Evolutionary conservation across 35 echinoderm and acorn worm species (phyloP), one percentile per base, ranked within the genome.

Genomic region (Lytechinus pictus): DNA sequence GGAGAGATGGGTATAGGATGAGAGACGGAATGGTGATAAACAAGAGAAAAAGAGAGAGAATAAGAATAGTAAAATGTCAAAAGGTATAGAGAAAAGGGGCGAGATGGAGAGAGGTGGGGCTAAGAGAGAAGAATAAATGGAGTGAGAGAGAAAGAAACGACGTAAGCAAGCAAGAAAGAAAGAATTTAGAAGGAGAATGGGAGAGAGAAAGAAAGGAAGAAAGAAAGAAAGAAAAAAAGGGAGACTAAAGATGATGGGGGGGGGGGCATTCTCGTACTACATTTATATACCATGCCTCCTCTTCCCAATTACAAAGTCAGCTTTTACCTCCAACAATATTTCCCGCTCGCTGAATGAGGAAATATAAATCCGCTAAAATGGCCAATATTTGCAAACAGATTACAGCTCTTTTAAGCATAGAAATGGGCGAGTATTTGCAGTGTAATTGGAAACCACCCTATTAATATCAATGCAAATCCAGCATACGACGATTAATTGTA

Each of bases 301-400:
- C 28, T 12, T 28, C 27, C 52, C 88, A 90, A 52, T 90, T 54
- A 90, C 88, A 54, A 90, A 44, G 88, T 79, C 21, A 90, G 28
- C 33, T 52, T 90, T 52, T 90, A 27, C 88, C 9, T 90, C 88
- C 88, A 33, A 52, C 16, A 90, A 24, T 51, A 9, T 10, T 88
- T 8, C 88, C 52, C 88, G 11, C n/a, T 44, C 88, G 9, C 11
- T 90, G 88, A 90, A 90, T 52, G 29, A 52, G 52, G 33, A 44
- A 44, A 44, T 1, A 44, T 44, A 58, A 90, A 90, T 90, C 88
- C 88, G 29, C 88, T 54, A 54, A 90, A 90, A 90, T 21, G 88
- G 9, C 33, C 88, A 90, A 90, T 90, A 90, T 90, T 90, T 90
- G 88, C 88, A 28, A 52, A 54, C 24, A 54, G 88, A 90, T 90